Evolutionary conservation across 2,888 invertebrate genomes (phyloP).

Genomic region (Dynastes grantii): DNA sequence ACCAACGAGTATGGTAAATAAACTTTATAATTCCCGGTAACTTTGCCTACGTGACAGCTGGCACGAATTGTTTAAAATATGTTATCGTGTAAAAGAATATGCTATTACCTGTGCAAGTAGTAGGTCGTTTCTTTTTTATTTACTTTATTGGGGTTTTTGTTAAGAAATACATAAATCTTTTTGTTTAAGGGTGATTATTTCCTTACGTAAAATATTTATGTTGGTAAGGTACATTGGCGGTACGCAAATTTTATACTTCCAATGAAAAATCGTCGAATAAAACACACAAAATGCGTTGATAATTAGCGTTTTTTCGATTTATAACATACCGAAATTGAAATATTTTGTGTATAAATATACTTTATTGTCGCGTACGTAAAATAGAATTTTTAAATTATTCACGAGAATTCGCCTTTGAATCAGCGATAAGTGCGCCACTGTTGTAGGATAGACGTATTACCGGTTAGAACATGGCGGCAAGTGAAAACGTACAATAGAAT

Average conservation of each 20-base stretch:
- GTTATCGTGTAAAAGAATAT: neutral
- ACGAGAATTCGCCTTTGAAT: neutral
- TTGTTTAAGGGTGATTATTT: neutral
- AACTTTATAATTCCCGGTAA: slow-evolving; percentile 54
- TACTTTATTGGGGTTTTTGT: no score
- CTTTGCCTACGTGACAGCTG: slow-evolving; percentile 55
- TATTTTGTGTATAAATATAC: no score
- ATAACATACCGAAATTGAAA: no score
- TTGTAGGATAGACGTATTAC: slow-evolving; percentile 39
- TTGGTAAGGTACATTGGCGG: slow-evolving; percentile 53
- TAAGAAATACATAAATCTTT: neutral
- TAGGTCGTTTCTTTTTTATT: no score
- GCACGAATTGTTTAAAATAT: slow-evolving; percentile 36
- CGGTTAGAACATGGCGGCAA: slow-evolving; percentile 53
- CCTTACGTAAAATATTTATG: slow-evolving; percentile 31
- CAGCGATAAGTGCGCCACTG: slow-evolving; percentile 50
- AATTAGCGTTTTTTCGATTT: no score
- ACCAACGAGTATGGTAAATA: neutral
- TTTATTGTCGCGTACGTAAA: no score
- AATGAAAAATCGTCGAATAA: neutral
- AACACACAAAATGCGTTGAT: no score
- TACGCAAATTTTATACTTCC: neutral
- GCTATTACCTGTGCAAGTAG: no score
- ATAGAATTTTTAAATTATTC: no score
- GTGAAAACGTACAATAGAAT: slow-evolving; percentile 51